Conservation (phyloP, 1,140 invertebrate species). For the Helicoverpa armigera region DNA sequence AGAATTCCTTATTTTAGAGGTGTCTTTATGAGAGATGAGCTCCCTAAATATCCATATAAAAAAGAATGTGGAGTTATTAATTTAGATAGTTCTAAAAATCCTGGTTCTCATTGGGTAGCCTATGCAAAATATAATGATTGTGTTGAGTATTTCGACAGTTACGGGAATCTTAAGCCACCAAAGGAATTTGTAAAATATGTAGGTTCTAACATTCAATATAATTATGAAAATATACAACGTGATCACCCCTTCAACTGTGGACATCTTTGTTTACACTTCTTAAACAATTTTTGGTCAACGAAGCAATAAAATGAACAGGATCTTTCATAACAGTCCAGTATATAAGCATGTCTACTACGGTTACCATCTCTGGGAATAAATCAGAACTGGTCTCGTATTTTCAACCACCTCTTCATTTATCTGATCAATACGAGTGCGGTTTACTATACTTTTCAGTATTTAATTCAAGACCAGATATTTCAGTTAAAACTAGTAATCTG, state of each 20-base stretch:
- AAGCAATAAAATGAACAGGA: not conserved
- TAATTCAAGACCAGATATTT: not conserved
- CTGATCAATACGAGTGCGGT: not conserved
- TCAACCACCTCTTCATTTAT: not conserved
- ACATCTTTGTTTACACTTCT: constrained; percentile 8
- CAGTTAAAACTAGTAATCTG: not conserved
- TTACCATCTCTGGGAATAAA: constrained; percentile 3
- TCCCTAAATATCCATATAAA: constrained; percentile 14
- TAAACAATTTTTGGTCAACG: not conserved
- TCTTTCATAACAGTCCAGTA: not conserved
- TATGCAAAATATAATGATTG: not conserved
- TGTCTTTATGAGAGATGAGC: constrained; percentile 28
- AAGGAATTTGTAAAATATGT: constrained; percentile 22
- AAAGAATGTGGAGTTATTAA: constrained; percentile 17
- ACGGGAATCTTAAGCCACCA: constrained; percentile 65
- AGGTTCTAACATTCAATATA: not conserved
- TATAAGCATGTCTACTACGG: not conserved
- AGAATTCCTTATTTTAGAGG: constrained; percentile 10
- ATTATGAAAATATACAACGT: not conserved
- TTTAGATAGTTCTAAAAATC: constrained; percentile 13
- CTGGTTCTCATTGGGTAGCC: constrained; percentile 11
- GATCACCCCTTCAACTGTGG: constrained; percentile 10
- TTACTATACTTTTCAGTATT: constrained; percentile 4
- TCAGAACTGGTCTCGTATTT: not conserved
- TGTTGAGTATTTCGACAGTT: constrained; percentile 48